phyloP scores from a whole-genome alignment of 2,113 vertebrate species.

The Leptocoma aspasia region DNA sequence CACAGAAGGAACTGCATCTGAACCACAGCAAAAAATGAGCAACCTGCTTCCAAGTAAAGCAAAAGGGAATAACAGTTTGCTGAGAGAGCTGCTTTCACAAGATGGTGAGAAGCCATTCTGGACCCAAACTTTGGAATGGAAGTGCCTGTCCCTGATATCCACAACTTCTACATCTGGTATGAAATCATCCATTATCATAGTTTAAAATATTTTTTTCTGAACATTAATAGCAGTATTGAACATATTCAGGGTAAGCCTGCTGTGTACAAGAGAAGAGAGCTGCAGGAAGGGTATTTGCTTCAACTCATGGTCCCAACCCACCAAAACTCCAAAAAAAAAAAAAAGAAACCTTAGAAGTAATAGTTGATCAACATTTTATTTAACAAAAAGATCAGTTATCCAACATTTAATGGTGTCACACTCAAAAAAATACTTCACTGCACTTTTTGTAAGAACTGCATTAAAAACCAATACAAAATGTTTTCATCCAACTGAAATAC shows the following conservation, averaged over 20 bases:
- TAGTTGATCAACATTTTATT: conserved; percentile 55
- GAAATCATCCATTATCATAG: not conserved
- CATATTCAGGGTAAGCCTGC: too few relatives aligned
- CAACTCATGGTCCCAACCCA: not conserved
- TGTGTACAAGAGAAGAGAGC: not conserved
- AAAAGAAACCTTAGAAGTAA: not conserved
- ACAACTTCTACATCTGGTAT: not conserved
- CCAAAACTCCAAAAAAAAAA: not conserved
- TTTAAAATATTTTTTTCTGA: not conserved
- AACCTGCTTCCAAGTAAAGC: not conserved
- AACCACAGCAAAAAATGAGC: not conserved
- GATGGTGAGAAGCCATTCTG: not conserved
- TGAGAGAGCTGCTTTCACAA: not conserved
- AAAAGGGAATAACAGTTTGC: not conserved
- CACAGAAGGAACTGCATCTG: not conserved
- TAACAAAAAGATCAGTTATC: conserved; percentile 52
- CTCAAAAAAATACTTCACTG: not conserved
- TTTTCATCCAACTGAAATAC: conserved; percentile 28
- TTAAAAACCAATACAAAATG: conserved; percentile 47
- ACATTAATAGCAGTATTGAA: not conserved
- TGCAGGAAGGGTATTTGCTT: not conserved
- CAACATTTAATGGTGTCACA: conserved; percentile 31
- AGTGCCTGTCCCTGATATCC: not conserved
- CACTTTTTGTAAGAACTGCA: conserved; percentile 8
- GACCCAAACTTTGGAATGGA: not conserved